phyloP scores from a whole-genome alignment of 2,797 vertebrate genomes.

The Prunella strophiata region DNA sequence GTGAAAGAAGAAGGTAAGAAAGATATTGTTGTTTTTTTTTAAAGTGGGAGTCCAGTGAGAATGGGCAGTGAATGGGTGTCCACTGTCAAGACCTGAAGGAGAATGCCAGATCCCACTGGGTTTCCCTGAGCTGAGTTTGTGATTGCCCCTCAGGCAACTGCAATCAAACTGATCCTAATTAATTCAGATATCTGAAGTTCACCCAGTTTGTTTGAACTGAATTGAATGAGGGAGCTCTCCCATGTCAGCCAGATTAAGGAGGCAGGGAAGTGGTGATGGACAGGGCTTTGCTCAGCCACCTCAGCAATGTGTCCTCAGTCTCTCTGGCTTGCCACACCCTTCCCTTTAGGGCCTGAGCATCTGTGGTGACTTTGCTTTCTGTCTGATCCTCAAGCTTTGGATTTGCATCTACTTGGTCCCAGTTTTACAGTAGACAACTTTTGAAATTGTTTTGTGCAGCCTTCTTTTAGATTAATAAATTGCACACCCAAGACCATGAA shows the following conservation, averaged over 20 bases:
- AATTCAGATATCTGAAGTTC: neutral
- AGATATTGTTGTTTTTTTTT: neutral
- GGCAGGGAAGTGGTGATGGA: neutral
- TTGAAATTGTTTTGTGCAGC: neutral
- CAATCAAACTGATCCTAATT: neutral
- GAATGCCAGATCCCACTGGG: neutral
- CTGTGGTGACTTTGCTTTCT: neutral
- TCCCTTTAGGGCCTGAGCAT: neutral
- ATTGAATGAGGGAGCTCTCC: neutral
- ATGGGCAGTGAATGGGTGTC: neutral
- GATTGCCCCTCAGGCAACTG: neutral
- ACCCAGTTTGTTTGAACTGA: neutral
- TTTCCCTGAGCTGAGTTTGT: neutral
- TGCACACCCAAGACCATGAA: neutral
- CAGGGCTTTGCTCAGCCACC: neutral
- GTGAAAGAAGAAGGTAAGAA: neutral
- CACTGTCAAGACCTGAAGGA: neutral
- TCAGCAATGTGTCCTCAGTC: rapidly evolving
- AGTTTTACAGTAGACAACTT: neutral
- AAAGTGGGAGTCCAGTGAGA: neutral
- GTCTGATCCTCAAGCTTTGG: neutral
- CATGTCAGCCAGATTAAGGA: neutral
- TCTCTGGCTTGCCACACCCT: neutral
- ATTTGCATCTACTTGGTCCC: neutral
- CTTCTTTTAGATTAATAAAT: neutral